Conservation (phyloP, 2,888 invertebrate species). For the Troides oblongomaculatus region DNA sequence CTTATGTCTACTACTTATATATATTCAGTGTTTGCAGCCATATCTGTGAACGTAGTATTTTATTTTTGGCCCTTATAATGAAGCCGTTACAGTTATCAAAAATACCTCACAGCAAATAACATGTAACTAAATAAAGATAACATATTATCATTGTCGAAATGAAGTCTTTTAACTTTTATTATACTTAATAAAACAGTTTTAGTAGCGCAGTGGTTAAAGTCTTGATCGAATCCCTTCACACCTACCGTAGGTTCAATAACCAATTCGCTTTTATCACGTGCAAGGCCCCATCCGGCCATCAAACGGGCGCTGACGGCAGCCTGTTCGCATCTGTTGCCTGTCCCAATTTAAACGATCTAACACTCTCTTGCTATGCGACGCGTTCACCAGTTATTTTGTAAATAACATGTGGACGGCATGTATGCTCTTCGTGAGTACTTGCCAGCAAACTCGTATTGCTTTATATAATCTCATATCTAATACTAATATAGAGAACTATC, state of each 20-base stretch:
- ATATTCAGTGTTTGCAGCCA: too few species aligned
- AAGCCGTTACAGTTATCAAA: too few species aligned
- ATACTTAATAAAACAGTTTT: too few species aligned
- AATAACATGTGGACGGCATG: constrained; percentile 25
- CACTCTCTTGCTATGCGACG: constrained; percentile 37
- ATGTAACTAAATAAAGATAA: too few species aligned
- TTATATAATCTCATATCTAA: neutral
- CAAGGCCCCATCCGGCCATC: constrained; percentile 64
- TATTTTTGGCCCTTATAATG: too few species aligned
- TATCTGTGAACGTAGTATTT: too few species aligned
- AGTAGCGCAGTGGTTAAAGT: neutral
- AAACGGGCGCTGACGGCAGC: constrained; percentile 56
- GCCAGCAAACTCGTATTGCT: constrained; percentile 2
- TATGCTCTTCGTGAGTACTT: constrained; percentile 18
- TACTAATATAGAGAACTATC: neutral
- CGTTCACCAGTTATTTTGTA: constrained; percentile 18
- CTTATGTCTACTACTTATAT: too few species aligned
- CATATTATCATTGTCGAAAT: too few species aligned
- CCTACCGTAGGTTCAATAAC: constrained; percentile 47
- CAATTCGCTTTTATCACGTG: constrained; percentile 61
- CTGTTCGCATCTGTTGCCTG: constrained; percentile 68
- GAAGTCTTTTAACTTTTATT: too few species aligned
- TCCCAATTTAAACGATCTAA: constrained; percentile 63
- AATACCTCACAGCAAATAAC: too few species aligned
- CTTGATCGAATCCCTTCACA: constrained; percentile 17